These are phyloP conservation scores for Anas bahamensis DNA, from an alignment of 2,797 vertebrate genomes.

Conservation along the genomic window DNA sequence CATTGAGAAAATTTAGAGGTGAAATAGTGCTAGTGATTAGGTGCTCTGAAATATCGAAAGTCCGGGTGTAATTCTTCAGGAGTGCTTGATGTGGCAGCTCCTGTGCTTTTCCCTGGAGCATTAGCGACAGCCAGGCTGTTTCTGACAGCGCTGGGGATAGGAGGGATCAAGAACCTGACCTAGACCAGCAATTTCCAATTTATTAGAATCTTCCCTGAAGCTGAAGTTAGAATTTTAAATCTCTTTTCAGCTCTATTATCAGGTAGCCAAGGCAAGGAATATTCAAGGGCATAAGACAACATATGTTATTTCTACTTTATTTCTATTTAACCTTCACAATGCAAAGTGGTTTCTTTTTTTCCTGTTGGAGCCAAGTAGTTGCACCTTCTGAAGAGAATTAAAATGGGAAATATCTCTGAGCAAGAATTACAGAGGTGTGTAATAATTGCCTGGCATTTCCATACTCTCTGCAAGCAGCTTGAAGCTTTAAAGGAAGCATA, in stretches of 20 bases:
- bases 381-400: neutral
- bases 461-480: neutral
- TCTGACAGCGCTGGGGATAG: rapidly evolving
- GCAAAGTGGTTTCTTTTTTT: neutral
- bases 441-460: conserved; percentile 12
- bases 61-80: neutral
- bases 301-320: neutral
- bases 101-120: neutral
- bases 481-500: conserved; percentile 17
- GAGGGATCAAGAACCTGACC: neutral
- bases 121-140: neutral
- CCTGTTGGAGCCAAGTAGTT: neutral
- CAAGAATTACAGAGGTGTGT: conserved; percentile 29
- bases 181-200: neutral
- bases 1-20: neutral
- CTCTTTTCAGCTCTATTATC: neutral
- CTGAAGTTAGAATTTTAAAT: neutral
- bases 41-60: neutral
- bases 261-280: neutral
- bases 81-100: neutral
- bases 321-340: neutral
- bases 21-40: neutral
- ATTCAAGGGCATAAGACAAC: neutral
- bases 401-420: neutral
- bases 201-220: neutral